These are phyloP conservation scores for Eilema caniola DNA, from an alignment of 2,888 invertebrate species.

Conservation along the genomic window DNA sequence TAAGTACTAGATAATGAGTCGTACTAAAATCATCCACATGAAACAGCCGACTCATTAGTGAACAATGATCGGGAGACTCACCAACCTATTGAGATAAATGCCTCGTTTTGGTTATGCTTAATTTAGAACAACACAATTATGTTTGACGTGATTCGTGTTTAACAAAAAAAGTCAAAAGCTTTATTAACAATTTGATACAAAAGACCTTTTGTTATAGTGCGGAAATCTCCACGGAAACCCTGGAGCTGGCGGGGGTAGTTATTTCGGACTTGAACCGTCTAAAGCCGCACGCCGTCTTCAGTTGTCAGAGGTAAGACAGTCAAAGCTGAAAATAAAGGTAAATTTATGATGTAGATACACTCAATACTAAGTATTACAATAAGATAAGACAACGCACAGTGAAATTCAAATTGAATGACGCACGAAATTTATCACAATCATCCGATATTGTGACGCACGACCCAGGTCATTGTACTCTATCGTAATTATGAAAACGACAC, in stretches of 20 bases:
- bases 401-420: constrained; percentile 53
- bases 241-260: no score
- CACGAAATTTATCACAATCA: constrained; percentile 49
- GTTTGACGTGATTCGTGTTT: neutral
- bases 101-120: constrained; percentile 25
- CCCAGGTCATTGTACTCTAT: constrained; percentile 18
- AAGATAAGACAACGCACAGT: constrained; percentile 43
- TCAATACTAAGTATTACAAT: constrained; percentile 48
- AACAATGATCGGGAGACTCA: constrained; percentile 42
- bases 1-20: constrained; percentile 46
- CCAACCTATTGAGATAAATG: constrained; percentile 31
- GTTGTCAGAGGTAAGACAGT: no score
- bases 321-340: neutral
- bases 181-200: no score
- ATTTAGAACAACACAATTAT: constrained; percentile 29
- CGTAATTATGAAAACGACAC: constrained; percentile 27
- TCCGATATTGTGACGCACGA: constrained; percentile 48
- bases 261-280: no score
- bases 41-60: constrained; percentile 48
- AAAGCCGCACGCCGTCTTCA: no score
- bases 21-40: constrained; percentile 50
- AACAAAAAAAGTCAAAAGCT: no score
- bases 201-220: no score
- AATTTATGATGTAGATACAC: constrained; percentile 29
- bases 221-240: no score